Evolutionary conservation across 2,113 vertebrate species (phyloP).

Genomic region (Mastomys coucha): DNA sequence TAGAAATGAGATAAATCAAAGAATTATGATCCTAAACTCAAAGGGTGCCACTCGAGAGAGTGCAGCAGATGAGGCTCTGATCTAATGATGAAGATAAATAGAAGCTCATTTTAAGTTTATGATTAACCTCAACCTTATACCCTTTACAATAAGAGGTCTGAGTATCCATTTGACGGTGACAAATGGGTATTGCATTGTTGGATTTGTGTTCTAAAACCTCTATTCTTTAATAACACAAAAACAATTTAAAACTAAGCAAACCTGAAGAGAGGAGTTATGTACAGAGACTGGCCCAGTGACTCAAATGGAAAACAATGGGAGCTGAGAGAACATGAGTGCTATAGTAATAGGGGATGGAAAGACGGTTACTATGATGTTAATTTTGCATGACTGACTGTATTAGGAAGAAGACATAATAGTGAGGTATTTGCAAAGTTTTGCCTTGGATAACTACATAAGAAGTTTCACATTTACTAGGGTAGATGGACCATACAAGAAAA

Average conservation of each 20-base stretch:
- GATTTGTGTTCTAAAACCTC: not conserved
- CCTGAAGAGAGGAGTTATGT: not conserved
- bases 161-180: constrained; percentile 7
- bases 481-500: not conserved
- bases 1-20: not conserved
- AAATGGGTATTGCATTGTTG: not conserved
- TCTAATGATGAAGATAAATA: not conserved
- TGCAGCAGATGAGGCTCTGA: not conserved
- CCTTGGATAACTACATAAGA: not conserved
- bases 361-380: not conserved
- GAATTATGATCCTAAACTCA: not conserved
- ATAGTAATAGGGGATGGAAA: not conserved
- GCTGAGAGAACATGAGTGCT: not conserved
- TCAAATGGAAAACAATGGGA: not conserved
- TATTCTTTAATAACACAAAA: not conserved
- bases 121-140: constrained; percentile 24
- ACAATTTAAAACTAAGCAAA: constrained; percentile 9
- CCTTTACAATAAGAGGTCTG: constrained; percentile 15
- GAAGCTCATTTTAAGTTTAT: constrained; percentile 9
- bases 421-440: constrained; percentile 21
- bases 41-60: not conserved
- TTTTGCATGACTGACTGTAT: constrained; percentile 23
- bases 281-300: not conserved
- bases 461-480: not conserved
- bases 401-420: not conserved